Percentiles rank a stretch among this genome's conserved stretches.
Conservation (phyloP, 2,113 vertebrate species). For the Ahaetulla prasina region DNA sequence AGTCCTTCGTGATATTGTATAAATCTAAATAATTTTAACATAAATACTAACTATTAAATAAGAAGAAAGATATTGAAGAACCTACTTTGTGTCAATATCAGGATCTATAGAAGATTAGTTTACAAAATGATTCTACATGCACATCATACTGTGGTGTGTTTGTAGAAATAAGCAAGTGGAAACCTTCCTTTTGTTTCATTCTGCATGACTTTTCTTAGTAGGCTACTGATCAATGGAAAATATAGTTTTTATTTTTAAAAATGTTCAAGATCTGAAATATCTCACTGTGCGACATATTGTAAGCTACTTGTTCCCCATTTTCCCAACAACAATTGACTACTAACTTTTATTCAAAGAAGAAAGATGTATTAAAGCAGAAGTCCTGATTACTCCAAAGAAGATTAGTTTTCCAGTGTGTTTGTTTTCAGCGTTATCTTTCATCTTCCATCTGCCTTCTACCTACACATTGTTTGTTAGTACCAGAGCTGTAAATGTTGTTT, state of each 20-base stretch:
- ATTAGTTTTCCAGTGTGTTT: constrained; percentile 30
- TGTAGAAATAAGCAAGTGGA: neutral
- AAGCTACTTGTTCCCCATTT: too few relatives aligned
- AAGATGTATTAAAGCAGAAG: neutral
- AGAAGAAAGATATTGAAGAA: too few relatives aligned
- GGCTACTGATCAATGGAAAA: neutral
- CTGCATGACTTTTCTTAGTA: neutral
- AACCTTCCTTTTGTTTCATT: neutral
- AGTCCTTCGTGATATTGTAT: too few relatives aligned
- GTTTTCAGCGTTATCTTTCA: too few relatives aligned
- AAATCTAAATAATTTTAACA: too few relatives aligned
- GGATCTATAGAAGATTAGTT: neutral
- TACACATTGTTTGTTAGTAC: constrained; percentile 72
- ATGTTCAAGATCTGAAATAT: neutral
- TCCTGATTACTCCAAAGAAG: neutral
- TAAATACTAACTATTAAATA: too few relatives aligned
- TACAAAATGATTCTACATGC: neutral
- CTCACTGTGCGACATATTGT: neutral
- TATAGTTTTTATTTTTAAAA: neutral
- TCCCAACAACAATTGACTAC: too few relatives aligned
- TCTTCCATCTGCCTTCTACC: constrained; percentile 71
- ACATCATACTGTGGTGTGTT: too few relatives aligned
- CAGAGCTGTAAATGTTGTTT: constrained; percentile 78
- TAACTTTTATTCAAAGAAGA: neutral
- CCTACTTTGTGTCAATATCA: neutral